Conservation (phyloP, 2,888 invertebrate genomes). For the Vanessa cardui region DNA sequence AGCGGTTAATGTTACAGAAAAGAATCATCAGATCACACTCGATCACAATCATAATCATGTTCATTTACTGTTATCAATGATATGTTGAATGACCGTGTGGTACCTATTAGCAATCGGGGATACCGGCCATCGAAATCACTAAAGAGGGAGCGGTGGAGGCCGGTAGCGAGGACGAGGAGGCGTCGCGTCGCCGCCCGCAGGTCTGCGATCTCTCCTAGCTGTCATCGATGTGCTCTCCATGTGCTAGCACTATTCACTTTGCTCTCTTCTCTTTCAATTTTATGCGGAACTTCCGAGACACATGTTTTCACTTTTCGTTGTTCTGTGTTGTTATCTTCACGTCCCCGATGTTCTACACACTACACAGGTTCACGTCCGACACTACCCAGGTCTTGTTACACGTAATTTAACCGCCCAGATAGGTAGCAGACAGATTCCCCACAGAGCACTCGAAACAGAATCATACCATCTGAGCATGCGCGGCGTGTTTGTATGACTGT, state of each 20-base stretch:
- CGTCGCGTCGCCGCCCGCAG: constrained; percentile 76
- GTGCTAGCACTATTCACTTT: constrained; percentile 80
- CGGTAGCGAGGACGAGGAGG: constrained; percentile 85
- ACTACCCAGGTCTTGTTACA: constrained; percentile 56
- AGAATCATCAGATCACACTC: constrained; percentile 27
- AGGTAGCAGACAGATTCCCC: constrained; percentile 52
- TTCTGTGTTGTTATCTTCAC: constrained; percentile 79
- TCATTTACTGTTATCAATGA: constrained; percentile 51
- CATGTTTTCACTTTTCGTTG: constrained; percentile 79
- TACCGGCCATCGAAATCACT: constrained; percentile 88
- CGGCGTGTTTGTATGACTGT: constrained; percentile 73
- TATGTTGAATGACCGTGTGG: constrained; percentile 77
- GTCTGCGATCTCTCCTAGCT: constrained; percentile 80
- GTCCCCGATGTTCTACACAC: constrained; percentile 72
- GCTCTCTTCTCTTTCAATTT: constrained; percentile 73
- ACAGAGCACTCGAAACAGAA: constrained; percentile 77
- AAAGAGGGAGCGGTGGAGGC: constrained; percentile 88
- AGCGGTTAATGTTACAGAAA: constrained; percentile 35
- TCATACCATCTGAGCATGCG: constrained; percentile 75
- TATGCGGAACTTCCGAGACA: constrained; percentile 70
- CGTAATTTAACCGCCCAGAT: constrained; percentile 47
- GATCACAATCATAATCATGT: constrained; percentile 46
- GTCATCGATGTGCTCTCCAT: constrained; percentile 80
- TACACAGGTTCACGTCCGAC: constrained; percentile 61
- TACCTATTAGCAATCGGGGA: constrained; percentile 80